Evolutionary conservation across 37 sponge, comb jelly and placozoan species (phyloP).

Genomic region (Oscarella lobularis): DNA sequence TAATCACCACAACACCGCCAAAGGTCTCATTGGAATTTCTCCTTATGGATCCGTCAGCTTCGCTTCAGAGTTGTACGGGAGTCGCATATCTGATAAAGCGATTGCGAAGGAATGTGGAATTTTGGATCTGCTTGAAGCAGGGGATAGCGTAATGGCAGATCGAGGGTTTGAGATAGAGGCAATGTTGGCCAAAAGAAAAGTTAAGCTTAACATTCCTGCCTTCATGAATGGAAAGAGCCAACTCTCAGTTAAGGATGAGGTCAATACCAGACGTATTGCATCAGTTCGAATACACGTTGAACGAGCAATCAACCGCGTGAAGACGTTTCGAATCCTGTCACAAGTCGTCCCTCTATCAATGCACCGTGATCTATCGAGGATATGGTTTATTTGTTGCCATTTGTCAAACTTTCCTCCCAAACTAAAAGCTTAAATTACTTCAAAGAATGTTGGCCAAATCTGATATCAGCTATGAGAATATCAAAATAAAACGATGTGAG

Average conservation of each 20-base stretch:
- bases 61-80: neutral
- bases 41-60: neutral
- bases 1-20: conserved; percentile 21
- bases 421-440: neutral
- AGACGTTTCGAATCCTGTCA: no score
- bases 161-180: neutral
- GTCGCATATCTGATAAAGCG: neutral
- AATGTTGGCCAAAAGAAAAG: neutral
- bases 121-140: neutral
- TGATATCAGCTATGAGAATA: no score
- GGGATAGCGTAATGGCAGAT: conserved; percentile 1
- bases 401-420: neutral
- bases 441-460: no score
- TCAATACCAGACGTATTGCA: neutral
- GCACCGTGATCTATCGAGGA: no score
- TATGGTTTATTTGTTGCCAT: neutral
- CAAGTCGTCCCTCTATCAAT: no score
- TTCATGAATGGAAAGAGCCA: neutral
- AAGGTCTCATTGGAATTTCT: conserved; percentile 20
- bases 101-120: neutral
- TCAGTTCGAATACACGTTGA: neutral
- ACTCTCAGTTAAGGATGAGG: neutral
- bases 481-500: no score
- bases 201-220: neutral
- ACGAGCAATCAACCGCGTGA: neutral